Base-by-base conservation (phyloP, 37 sponge, comb jelly and placozoan species). In the Diacarnus erythraeanus region DNA sequence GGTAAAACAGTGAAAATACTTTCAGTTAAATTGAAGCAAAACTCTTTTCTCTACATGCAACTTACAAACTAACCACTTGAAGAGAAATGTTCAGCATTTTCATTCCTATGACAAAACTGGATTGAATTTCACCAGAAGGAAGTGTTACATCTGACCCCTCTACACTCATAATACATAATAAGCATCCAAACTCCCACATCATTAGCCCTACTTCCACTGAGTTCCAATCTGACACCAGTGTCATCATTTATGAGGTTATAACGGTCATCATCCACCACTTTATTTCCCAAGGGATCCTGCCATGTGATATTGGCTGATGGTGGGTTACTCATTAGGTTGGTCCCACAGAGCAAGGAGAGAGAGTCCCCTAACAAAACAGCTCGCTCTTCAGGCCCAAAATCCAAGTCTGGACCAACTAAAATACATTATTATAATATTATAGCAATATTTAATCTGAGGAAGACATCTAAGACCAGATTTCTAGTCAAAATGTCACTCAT, bases 271-370 rank as follows among this genome's bases (percentile, higher is more conserved):
- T 41, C 31, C 5, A 79, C 27, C 30, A 44, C 69, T n/a, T n/a
- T n/a, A 8, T 23, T 67, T 18, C 42, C 68, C 26, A 42, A 33
- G 30, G 17, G 51, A 34, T 44, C 56, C 79, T 68, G 47, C 51
- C 42, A 42, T 3, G 65, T 25, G 51, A 47, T 47, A 47, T 6
- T 12, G 6, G 69, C 42, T 33, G 79, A 39, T 63, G 22, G 8
- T 15, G 79, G 79, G 51, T 79, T 66, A 22, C 79, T 33, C 33
- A 27, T 44, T 3, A 79, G 34, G 68, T 79, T 79, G 31, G 79
- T 79, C 34, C 79, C 79, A 66, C 79, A 79, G 6, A 67, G 21
- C 12, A 79, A 68, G 36, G 79, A 42, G 36, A 66, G 42, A 29
- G 37, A 29, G 22, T 42, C 68, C 9, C 64, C 64, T 42, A 15